These are phyloP conservation scores for Coelogynopora nodosa DNA, from an alignment of 2,888 invertebrate species.

Conservation along the genomic window DNA sequence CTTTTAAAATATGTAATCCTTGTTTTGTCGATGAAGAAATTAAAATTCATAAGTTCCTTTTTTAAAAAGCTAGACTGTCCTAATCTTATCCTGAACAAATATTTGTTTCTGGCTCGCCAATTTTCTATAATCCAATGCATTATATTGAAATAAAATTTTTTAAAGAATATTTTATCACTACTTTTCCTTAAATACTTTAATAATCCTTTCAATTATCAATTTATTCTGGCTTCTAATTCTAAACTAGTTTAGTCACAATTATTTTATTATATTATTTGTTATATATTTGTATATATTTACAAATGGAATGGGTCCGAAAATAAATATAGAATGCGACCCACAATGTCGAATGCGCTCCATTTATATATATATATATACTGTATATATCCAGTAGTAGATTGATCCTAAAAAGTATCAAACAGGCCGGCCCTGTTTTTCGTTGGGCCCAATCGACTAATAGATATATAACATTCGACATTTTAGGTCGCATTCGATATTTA, in stretches of 20 bases:
- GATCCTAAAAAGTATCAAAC: too few species aligned
- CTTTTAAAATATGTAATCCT: background rate
- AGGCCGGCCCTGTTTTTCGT: too few species aligned
- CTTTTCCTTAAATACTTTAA: background rate
- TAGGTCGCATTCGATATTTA: too few species aligned
- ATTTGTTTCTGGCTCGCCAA: background rate
- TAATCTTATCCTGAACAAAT: background rate
- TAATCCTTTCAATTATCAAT: background rate
- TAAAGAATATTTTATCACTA: background rate
- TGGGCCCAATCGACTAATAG: too few species aligned
- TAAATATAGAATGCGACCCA: too few species aligned
- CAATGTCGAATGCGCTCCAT: too few species aligned
- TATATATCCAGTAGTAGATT: too few species aligned
- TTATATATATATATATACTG: too few species aligned
- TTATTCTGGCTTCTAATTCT: background rate
- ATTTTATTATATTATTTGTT: background rate
- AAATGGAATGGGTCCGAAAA: too few species aligned
- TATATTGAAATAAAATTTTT: background rate
- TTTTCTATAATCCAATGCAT: background rate
- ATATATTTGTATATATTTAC: too few species aligned
- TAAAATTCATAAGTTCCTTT: background rate
- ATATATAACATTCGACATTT: too few species aligned
- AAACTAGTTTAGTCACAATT: background rate
- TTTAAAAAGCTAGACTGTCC: background rate
- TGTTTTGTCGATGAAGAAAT: background rate